Evolutionary conservation across 2,888 invertebrate species (phyloP).

Genomic region (Pyrochroa serraticornis): DNA sequence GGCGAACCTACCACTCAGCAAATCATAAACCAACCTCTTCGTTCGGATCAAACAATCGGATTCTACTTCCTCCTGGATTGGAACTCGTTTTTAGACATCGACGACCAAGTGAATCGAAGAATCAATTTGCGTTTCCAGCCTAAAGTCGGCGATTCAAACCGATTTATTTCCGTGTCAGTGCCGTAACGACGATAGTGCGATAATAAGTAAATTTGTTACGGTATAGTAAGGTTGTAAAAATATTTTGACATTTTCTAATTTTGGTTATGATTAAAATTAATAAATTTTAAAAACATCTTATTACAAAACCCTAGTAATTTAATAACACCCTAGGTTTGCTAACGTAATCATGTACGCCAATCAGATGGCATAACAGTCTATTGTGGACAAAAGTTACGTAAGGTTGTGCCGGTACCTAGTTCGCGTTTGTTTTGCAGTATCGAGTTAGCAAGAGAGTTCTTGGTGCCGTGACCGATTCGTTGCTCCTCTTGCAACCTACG

Average conservation of each 20-base stretch:
- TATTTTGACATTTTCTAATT: constrained; percentile 1
- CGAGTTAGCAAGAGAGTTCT: no score
- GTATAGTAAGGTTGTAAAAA: no score
- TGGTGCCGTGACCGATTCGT: no score
- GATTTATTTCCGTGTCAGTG: constrained; percentile 74
- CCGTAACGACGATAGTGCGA: constrained; percentile 64
- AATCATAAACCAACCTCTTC: not conserved
- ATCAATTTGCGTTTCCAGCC: constrained; percentile 79
- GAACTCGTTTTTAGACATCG: constrained; percentile 83
- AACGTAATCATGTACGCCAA: constrained; percentile 27
- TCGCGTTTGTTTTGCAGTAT: no score
- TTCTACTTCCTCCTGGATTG: constrained; percentile 83
- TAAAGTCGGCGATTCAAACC: constrained; percentile 77
- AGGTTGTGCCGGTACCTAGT: not conserved
- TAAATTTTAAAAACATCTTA: constrained; percentile 7
- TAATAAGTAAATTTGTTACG: no score
- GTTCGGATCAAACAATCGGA: constrained; percentile 60
- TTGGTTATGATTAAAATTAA: not conserved
- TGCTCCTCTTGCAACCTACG: no score
- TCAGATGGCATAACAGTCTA: constrained; percentile 24
- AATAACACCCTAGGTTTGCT: constrained; percentile 26
- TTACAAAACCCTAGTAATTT: constrained; percentile 26
- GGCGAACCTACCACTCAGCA: constrained; percentile 64
- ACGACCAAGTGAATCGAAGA: constrained; percentile 69
- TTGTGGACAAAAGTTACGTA: constrained; percentile 19